These are phyloP conservation scores for Patella pellucida DNA, from an alignment of 2,888 invertebrate species.

Conservation along the genomic window DNA sequence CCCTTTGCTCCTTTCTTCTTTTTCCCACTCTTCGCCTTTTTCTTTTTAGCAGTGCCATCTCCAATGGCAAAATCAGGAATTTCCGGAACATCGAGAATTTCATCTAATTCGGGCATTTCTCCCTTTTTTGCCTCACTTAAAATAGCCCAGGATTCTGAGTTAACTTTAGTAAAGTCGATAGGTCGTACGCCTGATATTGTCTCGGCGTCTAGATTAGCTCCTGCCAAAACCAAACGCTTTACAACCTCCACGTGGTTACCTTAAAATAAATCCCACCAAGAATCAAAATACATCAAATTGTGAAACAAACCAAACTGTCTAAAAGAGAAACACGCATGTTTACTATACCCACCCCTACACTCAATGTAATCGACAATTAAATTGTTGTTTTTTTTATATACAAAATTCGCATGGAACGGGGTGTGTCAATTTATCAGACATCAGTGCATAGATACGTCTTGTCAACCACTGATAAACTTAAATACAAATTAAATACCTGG, in stretches of 20 bases:
- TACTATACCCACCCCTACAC: not conserved
- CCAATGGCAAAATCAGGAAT: constrained; percentile 51
- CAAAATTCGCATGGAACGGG: not conserved
- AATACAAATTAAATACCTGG: too few species aligned
- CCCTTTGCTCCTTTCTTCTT: constrained; percentile 38
- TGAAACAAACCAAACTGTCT: not conserved
- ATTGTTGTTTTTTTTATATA: not conserved
- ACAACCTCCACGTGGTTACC: constrained; percentile 51
- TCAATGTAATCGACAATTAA: not conserved
- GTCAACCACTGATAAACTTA: too few species aligned
- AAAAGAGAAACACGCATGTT: constrained; percentile 6
- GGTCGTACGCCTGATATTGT: constrained; percentile 48
- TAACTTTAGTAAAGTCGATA: constrained; percentile 44
- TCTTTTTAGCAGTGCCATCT: constrained; percentile 46
- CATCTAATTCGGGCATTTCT: constrained; percentile 53
- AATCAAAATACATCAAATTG: not conserved
- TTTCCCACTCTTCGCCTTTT: constrained; percentile 42
- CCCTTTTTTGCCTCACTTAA: constrained; percentile 49
- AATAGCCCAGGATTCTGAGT: constrained; percentile 51
- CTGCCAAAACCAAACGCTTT: constrained; percentile 54
- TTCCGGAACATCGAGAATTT: constrained; percentile 50
- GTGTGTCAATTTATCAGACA: not conserved
- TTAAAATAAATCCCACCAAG: constrained; percentile 26
- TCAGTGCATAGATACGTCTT: not conserved
- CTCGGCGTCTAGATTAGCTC: constrained; percentile 48